Conservation (phyloP, 2,888 invertebrate species). For the Neoascia interrupta region DNA sequence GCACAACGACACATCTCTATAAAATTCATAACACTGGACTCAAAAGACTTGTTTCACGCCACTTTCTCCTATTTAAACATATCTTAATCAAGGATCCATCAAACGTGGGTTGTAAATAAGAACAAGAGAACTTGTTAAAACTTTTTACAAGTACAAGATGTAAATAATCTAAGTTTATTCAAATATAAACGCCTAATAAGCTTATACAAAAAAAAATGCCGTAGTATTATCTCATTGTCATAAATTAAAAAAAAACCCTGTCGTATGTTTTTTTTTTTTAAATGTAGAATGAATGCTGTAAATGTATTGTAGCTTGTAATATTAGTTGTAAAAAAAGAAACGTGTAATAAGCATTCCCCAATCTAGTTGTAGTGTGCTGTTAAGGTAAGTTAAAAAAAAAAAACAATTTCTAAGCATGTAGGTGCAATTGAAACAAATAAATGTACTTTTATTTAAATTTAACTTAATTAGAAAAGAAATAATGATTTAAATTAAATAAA, state of each 20-base stretch:
- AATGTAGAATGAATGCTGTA: neutral
- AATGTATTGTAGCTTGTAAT: constrained; percentile 15
- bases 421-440: constrained; percentile 2
- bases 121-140: no score
- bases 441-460: constrained; percentile 28
- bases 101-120: no score
- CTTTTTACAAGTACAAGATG: no score
- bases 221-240: constrained; percentile 43
- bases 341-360: constrained; percentile 28
- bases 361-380: constrained; percentile 23
- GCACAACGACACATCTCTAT: no score
- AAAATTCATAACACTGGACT: no score
- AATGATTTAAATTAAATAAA: constrained; percentile 14
- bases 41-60: no score
- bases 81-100: no score
- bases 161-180: no score
- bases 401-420: constrained; percentile 11
- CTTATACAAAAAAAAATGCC: constrained; percentile 11
- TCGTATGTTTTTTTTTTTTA: constrained; percentile 7
- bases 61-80: no score
- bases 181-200: no score
- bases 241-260: no score
- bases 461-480: constrained; percentile 32
- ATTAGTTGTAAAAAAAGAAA: constrained; percentile 4
- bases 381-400: neutral